These are phyloP conservation scores for Habrosyne pyritoides DNA, from an alignment of 2,888 invertebrate species.

Conservation along the genomic window DNA sequence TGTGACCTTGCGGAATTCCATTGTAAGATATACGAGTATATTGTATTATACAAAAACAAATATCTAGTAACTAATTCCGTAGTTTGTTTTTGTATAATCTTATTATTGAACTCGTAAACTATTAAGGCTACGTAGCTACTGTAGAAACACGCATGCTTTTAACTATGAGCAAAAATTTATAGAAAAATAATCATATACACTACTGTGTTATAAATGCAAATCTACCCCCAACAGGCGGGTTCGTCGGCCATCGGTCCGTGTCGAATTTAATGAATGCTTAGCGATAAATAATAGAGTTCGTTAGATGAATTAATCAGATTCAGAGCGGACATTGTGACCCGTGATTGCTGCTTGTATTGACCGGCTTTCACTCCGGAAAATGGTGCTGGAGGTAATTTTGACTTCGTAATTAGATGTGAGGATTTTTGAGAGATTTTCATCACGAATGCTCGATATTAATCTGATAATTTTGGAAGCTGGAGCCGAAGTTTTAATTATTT, in stretches of 20 bases:
- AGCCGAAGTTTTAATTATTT: too few relatives aligned
- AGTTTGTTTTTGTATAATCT: too few relatives aligned
- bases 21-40: too few relatives aligned
- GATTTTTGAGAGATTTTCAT: not conserved
- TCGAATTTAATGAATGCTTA: slow-evolving; percentile 62
- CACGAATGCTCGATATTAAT: not conserved
- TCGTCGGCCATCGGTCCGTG: slow-evolving; percentile 35
- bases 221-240: not conserved
- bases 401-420: not conserved
- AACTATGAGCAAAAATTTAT: too few relatives aligned
- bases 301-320: slow-evolving; percentile 62
- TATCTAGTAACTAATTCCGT: too few relatives aligned
- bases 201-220: not conserved
- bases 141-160: too few relatives aligned
- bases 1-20: too few relatives aligned
- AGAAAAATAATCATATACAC: too few relatives aligned
- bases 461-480: not conserved
- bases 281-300: slow-evolving; percentile 65
- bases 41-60: too few relatives aligned
- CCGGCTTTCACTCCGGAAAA: not conserved
- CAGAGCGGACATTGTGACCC: slow-evolving; percentile 45
- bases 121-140: too few relatives aligned
- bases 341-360: slow-evolving; percentile 36
- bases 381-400: not conserved
- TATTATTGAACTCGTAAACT: too few relatives aligned